Evolutionary conservation across 2,797 vertebrate species (phyloP).

Genomic region (Loriculus beryllinus): DNA sequence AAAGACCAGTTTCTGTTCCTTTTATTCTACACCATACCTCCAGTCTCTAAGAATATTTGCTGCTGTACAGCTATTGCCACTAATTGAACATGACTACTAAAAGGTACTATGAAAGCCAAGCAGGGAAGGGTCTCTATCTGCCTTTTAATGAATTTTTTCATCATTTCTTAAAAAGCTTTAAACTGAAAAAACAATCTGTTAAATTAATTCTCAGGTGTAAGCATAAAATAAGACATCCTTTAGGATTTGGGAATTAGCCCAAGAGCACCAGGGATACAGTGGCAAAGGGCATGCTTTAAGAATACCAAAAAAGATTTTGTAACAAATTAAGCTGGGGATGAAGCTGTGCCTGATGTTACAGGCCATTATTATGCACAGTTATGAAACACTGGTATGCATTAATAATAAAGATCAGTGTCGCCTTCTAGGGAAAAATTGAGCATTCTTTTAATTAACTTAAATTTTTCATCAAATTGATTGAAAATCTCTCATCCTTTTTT

Average conservation of each 20-base stretch:
- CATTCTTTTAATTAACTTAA: slow-evolving; percentile 84
- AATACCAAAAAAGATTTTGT: slow-evolving; percentile 77
- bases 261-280: slow-evolving; percentile 59
- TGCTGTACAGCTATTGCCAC: slow-evolving; percentile 20
- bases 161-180: slow-evolving; percentile 51
- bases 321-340: slow-evolving; percentile 77
- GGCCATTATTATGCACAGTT: slow-evolving; percentile 75
- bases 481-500: slow-evolving; percentile 77
- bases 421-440: slow-evolving; percentile 79
- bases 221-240: slow-evolving; percentile 63
- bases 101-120: slow-evolving; percentile 29
- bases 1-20: background rate
- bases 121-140: slow-evolving; percentile 9
- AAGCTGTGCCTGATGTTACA: slow-evolving; percentile 72
- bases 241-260: slow-evolving; percentile 69
- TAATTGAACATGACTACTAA: slow-evolving; percentile 33
- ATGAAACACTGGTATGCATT: slow-evolving; percentile 76
- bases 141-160: slow-evolving; percentile 14
- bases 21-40: background rate
- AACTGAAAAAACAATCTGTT: slow-evolving; percentile 68
- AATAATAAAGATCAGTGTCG: slow-evolving; percentile 81
- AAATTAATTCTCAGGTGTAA: slow-evolving; percentile 80
- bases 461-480: slow-evolving; percentile 82
- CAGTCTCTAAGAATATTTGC: background rate
- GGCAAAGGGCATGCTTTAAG: slow-evolving; percentile 75